Evolutionary conservation across 2,113 vertebrate genomes (phyloP).

Genomic region (Chlorodrepanis virens): DNA sequence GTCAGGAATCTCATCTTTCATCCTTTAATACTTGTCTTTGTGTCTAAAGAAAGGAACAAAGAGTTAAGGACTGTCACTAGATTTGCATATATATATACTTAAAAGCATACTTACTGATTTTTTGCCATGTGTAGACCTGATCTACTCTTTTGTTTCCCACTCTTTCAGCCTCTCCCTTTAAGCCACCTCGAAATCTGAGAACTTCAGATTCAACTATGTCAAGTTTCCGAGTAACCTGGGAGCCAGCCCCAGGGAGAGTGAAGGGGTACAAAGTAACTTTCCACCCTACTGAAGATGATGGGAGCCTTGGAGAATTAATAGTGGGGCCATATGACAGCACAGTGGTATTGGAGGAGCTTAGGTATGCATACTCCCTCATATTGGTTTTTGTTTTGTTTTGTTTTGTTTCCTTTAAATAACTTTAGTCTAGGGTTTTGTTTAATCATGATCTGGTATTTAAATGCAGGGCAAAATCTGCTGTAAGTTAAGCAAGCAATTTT

Average conservation of each 20-base stretch:
- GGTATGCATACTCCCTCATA: slow-evolving; percentile 71
- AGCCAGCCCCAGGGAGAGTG: slow-evolving; percentile 87
- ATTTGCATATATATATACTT: not conserved
- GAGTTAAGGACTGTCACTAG: not conserved
- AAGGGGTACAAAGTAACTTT: slow-evolving; percentile 94
- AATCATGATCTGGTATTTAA: not conserved
- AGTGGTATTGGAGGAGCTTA: slow-evolving; percentile 93
- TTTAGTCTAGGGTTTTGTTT: not conserved
- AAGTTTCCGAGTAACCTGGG: slow-evolving; percentile 95
- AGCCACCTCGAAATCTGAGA: slow-evolving; percentile 90
- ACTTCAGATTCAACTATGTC: slow-evolving; percentile 92
- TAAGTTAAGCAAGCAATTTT: not conserved
- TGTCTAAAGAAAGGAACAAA: not conserved
- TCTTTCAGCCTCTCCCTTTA: slow-evolving; percentile 86
- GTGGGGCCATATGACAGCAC: slow-evolving; percentile 95
- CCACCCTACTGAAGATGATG: slow-evolving; percentile 80
- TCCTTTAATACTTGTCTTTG: not conserved
- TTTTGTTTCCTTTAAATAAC: not conserved
- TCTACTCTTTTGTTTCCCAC: slow-evolving; percentile 13
- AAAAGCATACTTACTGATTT: not conserved
- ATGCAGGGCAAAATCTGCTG: not conserved
- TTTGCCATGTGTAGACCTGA: not conserved
- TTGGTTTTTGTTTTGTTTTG: not conserved
- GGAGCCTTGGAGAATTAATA: slow-evolving; percentile 82
- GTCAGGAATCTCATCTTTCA: not conserved